These are phyloP conservation scores for Anhinga rufa DNA, from an alignment of 2,113 vertebrate species.

Conservation along the genomic window DNA sequence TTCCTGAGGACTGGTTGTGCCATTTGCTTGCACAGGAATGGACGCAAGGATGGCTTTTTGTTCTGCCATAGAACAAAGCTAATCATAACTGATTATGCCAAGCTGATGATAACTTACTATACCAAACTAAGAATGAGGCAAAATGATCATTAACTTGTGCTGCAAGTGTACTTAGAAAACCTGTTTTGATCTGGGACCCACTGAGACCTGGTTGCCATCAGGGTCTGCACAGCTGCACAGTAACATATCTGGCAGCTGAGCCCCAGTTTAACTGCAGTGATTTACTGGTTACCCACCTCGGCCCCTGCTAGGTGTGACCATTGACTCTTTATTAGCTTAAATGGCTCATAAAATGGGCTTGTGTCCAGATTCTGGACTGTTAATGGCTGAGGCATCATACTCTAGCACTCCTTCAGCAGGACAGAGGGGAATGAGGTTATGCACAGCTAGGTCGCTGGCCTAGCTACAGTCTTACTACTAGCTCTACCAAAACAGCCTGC, in stretches of 20 bases:
- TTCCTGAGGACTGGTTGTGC: background rate
- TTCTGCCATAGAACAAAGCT: background rate
- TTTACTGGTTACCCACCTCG: background rate
- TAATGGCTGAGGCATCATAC: background rate
- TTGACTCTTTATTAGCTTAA: background rate
- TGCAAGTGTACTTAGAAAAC: background rate
- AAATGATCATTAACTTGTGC: background rate
- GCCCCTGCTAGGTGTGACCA: background rate
- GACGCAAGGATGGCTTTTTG: background rate
- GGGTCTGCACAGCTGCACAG: background rate
- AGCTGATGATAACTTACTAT: background rate
- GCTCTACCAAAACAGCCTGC: background rate
- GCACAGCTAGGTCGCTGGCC: background rate
- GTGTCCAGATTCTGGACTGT: background rate
- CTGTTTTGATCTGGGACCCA: background rate
- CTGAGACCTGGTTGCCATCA: background rate
- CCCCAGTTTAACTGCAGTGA: background rate
- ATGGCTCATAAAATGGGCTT: background rate
- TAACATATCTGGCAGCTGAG: background rate
- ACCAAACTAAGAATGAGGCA: background rate
- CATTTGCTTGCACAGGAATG: background rate
- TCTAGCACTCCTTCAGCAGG: fast-evolving
- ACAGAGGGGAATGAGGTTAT: background rate
- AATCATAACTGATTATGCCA: background rate
- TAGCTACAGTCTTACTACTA: background rate